Percentiles rank a stretch among this genome's conserved stretches.
These are phyloP conservation scores for Spheniscus mendiculus DNA, from an alignment of 2,113 vertebrate genomes.

Conservation along the genomic window DNA sequence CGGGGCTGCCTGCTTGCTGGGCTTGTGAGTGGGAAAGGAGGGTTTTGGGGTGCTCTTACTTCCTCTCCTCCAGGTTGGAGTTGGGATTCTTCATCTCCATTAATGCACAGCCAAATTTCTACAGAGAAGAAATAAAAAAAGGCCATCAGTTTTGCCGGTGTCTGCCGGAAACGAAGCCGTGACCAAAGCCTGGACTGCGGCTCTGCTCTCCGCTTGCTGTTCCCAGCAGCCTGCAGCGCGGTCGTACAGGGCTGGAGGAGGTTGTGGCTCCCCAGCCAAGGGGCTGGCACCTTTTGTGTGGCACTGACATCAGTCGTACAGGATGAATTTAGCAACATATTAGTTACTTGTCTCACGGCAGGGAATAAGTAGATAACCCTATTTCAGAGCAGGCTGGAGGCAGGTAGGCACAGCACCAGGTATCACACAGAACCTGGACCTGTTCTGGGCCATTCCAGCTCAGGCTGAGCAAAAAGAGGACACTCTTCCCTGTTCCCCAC, in stretches of 20 bases:
- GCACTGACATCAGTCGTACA: neutral
- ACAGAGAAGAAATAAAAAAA: neutral
- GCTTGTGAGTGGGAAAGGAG: neutral
- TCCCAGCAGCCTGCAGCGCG: neutral
- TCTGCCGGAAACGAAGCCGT: neutral
- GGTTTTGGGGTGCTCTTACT: conserved; percentile 76
- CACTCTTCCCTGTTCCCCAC: rapidly evolving
- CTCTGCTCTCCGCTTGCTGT: neutral
- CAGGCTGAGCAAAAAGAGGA: neutral
- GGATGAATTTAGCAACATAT: neutral
- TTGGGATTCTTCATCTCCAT: conserved; percentile 98
- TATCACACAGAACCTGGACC: neutral
- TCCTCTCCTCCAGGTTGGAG: conserved; percentile 89
- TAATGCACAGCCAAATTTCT: conserved; percentile 94
- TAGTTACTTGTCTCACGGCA: neutral
- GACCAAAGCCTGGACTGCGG: neutral
- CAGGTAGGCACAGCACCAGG: neutral
- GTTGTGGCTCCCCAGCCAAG: neutral
- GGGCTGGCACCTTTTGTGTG: neutral
- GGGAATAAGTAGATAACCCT: neutral
- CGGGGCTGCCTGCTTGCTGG: neutral
- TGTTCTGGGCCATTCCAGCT: neutral
- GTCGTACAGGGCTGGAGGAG: neutral
- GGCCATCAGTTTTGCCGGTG: neutral
- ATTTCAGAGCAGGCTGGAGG: neutral